Evolutionary conservation across 1,140 invertebrate genomes (phyloP).

Genomic region (Alviniconcha marisindica): DNA sequence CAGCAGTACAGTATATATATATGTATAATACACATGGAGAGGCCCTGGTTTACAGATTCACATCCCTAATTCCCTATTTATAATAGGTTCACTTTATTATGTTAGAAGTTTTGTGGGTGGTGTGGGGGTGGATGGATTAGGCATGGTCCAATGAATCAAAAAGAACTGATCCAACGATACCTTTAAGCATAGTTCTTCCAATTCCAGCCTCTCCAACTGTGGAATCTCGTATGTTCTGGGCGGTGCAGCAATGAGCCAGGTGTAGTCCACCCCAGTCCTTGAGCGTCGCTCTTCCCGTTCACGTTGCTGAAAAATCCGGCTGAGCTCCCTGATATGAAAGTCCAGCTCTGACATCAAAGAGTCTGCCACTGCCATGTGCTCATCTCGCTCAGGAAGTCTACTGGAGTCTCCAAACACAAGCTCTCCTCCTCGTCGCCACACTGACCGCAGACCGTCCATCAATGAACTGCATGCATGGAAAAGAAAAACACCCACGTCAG

Average conservation of each 20-base stretch:
- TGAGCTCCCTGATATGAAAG: constrained; percentile 64
- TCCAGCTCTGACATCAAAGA: constrained; percentile 68
- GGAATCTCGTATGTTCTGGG: constrained; percentile 67
- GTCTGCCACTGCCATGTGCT: constrained; percentile 59
- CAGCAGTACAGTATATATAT: background rate
- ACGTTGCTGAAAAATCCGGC: constrained; percentile 46
- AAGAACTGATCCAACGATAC: constrained; percentile 41
- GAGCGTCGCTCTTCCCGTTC: constrained; percentile 57
- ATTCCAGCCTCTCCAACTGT: constrained; percentile 67
- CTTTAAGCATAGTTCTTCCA: constrained; percentile 71
- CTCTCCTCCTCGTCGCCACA: background rate
- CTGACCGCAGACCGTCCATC: constrained; percentile 27
- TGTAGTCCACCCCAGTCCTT: constrained; percentile 69
- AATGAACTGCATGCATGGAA: too few relatives aligned
- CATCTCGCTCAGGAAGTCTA: constrained; percentile 59
- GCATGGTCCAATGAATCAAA: background rate
- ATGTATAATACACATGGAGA: background rate
- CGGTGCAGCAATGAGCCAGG: constrained; percentile 65
- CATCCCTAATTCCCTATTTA: background rate
- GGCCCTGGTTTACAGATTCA: too few relatives aligned
- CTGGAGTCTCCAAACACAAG: constrained; percentile 40
- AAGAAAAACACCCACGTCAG: too few relatives aligned
- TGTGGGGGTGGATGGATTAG: background rate
- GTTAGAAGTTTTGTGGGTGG: background rate
- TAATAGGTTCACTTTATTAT: background rate